phyloP scores from a whole-genome alignment of 2,888 invertebrate species.

The Epinotia bilunana region DNA sequence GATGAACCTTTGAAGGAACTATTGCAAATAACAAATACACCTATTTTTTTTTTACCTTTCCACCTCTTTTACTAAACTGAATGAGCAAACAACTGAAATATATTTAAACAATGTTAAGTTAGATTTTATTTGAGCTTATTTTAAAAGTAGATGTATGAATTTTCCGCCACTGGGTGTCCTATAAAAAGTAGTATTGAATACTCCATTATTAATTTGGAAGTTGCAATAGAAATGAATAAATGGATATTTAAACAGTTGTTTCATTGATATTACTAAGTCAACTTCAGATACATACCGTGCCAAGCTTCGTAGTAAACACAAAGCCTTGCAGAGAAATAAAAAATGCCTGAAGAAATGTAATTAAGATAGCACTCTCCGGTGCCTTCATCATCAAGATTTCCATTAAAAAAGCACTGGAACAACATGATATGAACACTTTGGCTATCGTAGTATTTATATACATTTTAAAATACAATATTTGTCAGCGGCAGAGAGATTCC shows the following conservation, averaged over 20 bases:
- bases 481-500: background rate
- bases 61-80: background rate
- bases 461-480: constrained; percentile 54
- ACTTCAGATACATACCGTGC: constrained; percentile 62
- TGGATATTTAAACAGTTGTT: background rate
- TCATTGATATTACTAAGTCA: constrained; percentile 1
- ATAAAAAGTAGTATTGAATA: no score
- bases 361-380: constrained; percentile 71
- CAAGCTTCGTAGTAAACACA: constrained; percentile 65
- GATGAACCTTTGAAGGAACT: no score
- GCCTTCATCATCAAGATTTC: constrained; percentile 74
- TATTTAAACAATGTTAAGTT: background rate
- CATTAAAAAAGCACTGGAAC: constrained; percentile 74
- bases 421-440: constrained; percentile 73
- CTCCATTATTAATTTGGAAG: no score
- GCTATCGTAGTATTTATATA: constrained; percentile 55
- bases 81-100: background rate
- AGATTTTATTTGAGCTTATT: no score
- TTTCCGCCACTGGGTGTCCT: no score
- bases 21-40: no score
- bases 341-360: constrained; percentile 76
- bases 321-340: constrained; percentile 73
- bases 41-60: no score
- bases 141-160: no score
- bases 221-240: no score